Conservation (phyloP, 2,888 invertebrate genomes). For the Drosophila histrio region DNA sequence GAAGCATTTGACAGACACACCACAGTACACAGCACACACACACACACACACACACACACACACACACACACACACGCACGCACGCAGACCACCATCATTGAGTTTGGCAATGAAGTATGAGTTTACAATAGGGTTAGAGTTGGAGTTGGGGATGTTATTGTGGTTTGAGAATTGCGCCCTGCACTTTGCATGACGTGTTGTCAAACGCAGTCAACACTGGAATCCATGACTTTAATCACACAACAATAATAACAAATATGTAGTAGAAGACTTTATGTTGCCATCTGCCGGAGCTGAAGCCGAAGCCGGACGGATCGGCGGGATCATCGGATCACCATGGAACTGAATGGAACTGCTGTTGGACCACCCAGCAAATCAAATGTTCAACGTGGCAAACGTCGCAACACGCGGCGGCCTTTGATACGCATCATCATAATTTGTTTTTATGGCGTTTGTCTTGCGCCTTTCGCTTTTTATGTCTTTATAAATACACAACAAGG, state of each 20-base stretch:
- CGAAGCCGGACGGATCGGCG: constrained; percentile 2
- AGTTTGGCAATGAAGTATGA: constrained; percentile 29
- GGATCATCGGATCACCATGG: background rate
- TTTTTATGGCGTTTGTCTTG: constrained; percentile 68
- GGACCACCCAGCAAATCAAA: constrained; percentile 54
- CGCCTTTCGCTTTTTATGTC: constrained; percentile 61
- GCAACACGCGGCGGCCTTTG: constrained; percentile 63
- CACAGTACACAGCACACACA: constrained; percentile 16
- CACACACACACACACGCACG: background rate
- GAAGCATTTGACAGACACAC: constrained; percentile 52
- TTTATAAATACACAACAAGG: constrained; percentile 70
- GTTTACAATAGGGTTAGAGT: background rate
- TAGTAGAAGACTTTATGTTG: constrained; percentile 21
- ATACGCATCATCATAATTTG: constrained; percentile 56
- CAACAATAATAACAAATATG: background rate
- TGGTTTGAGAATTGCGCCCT: constrained; percentile 29
- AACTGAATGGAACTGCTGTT: background rate
- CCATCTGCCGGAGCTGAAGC: no score
- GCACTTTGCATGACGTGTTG: constrained; percentile 65
- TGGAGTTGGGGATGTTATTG: constrained; percentile 18
- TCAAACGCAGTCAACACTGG: constrained; percentile 67
- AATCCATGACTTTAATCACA: constrained; percentile 28
- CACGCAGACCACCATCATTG: constrained; percentile 41
- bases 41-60: background rate
- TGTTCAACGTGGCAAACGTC: constrained; percentile 1